Conservation (phyloP, 1,140 invertebrate genomes). For the Argopecten irradians region DNA sequence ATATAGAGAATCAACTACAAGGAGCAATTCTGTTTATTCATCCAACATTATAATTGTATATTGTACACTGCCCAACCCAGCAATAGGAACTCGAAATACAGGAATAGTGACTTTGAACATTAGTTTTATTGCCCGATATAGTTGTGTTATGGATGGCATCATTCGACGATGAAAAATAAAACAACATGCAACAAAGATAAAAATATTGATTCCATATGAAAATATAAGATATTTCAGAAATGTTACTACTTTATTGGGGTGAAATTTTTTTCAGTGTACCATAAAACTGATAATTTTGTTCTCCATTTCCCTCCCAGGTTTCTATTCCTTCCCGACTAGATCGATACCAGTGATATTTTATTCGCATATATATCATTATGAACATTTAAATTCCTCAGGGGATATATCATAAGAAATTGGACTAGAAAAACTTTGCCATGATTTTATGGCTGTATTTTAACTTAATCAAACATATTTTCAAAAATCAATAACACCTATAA, state of each 20-base stretch:
- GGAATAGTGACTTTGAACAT: slow-evolving; percentile 9
- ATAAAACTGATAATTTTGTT: not conserved
- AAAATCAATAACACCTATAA: not conserved
- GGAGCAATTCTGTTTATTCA: too few species aligned
- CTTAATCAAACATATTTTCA: not conserved
- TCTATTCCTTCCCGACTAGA: not conserved
- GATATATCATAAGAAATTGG: not conserved
- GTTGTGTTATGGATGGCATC: not conserved
- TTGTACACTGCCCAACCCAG: not conserved
- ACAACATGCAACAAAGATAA: slow-evolving; percentile 8
- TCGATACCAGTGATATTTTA: not conserved
- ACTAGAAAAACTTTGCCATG: not conserved
- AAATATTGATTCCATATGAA: slow-evolving; percentile 9
- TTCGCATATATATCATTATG: not conserved
- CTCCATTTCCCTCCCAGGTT: not conserved
- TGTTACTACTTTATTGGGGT: not conserved
- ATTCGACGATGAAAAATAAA: slow-evolving; percentile 11
- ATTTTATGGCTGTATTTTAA: slow-evolving; percentile 12
- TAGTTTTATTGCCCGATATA: not conserved
- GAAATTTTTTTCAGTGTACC: not conserved
- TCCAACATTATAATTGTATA: too few species aligned
- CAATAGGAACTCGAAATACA: not conserved
- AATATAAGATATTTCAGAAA: slow-evolving; percentile 1
- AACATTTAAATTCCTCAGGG: not conserved
- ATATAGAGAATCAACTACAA: too few species aligned